phyloP scores from a whole-genome alignment of 2,113 vertebrate genomes.

The Lepus americanus region DNA sequence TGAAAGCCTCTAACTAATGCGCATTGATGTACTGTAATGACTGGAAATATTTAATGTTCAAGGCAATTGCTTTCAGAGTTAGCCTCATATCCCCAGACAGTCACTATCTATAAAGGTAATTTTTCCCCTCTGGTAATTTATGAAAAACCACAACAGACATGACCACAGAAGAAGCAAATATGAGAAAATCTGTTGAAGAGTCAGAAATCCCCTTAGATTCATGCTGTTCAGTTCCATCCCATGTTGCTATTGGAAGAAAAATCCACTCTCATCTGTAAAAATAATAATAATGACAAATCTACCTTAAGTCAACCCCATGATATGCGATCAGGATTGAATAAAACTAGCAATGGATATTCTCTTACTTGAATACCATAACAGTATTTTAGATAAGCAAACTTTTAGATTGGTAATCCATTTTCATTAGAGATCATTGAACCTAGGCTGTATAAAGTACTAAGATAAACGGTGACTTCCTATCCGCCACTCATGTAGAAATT shows the following conservation, averaged over 20 bases:
- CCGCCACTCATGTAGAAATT: neutral
- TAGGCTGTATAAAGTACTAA: neutral
- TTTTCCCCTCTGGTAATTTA: slow-evolving; percentile 29
- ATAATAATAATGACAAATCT: neutral
- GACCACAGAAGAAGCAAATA: slow-evolving; percentile 40
- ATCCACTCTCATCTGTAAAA: neutral
- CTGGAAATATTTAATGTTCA: slow-evolving; percentile 68
- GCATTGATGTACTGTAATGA: slow-evolving; percentile 62
- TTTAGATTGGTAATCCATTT: neutral
- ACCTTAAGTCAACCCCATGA: neutral
- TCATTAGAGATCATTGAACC: neutral
- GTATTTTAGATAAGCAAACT: neutral
- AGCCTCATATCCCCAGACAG: slow-evolving; percentile 32
- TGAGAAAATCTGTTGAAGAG: slow-evolving; percentile 1
- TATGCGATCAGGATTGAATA: neutral
- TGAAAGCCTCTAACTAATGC: neutral
- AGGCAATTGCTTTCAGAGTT: slow-evolving; percentile 47
- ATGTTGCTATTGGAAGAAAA: neutral
- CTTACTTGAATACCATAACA: slow-evolving; percentile 26
- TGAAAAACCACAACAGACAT: slow-evolving; percentile 40
- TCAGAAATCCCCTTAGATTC: neutral
- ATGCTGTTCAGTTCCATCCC: neutral
- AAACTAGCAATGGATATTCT: neutral
- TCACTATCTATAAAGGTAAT: slow-evolving; percentile 49
- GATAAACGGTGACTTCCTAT: neutral